A percentile compares a stretch with the other conserved stretches of the same genome.
phyloP scores from a whole-genome alignment of 2,113 vertebrate genomes.

The Petaurus breviceps region DNA sequence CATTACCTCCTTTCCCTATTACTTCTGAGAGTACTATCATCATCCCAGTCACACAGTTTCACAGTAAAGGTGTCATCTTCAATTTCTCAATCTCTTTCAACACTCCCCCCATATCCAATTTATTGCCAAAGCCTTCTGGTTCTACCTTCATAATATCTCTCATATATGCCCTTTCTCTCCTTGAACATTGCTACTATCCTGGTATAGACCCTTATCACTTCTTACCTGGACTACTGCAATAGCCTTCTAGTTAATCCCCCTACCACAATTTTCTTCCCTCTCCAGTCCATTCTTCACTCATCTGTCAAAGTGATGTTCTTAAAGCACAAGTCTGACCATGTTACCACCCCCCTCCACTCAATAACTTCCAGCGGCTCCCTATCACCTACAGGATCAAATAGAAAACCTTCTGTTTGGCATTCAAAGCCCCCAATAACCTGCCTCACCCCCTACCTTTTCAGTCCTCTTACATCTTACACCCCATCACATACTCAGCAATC shows the following conservation, averaged over 20 bases:
- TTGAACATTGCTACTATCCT: background rate
- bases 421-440: background rate
- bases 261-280: background rate
- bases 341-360: background rate
- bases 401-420: background rate
- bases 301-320: background rate
- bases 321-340: background rate
- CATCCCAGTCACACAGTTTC: background rate
- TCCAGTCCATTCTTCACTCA: background rate
- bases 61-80: background rate
- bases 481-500: background rate
- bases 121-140: background rate
- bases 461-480: background rate
- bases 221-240: background rate
- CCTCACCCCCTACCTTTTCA: background rate
- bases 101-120: background rate
- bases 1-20: background rate
- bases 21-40: background rate
- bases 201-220: background rate
- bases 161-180: background rate
- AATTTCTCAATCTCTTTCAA: background rate
- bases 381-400: background rate
- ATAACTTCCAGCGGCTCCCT: background rate
- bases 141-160: background rate
- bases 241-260: background rate